phyloP scores from a whole-genome alignment of 2,113 vertebrate genomes.

The Plotosus lineatus region DNA sequence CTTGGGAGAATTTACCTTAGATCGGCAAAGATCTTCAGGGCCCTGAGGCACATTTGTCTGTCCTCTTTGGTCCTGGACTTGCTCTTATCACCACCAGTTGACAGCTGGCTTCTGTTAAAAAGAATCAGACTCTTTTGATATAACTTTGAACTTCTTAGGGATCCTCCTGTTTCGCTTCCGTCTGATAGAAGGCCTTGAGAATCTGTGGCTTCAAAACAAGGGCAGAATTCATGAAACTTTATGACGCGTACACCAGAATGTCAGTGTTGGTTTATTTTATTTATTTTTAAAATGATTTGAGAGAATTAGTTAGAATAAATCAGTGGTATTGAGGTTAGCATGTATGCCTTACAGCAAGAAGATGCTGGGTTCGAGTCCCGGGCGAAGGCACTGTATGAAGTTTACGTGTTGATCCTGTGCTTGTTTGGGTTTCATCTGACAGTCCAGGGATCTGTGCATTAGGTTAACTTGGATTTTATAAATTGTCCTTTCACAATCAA shows the following conservation, averaged over 20 bases:
- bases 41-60: slow-evolving; percentile 41
- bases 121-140: slow-evolving; percentile 41
- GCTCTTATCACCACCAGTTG: slow-evolving; percentile 22
- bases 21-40: slow-evolving; percentile 64
- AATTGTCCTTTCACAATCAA: no score
- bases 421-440: no score
- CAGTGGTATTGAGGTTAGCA: no score
- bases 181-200: slow-evolving; percentile 14
- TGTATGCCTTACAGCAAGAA: no score
- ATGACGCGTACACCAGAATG: neutral
- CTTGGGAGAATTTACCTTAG: slow-evolving; percentile 54
- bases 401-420: no score
- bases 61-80: slow-evolving; percentile 7
- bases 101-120: slow-evolving; percentile 37
- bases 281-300: no score
- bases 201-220: slow-evolving; percentile 17
- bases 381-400: no score
- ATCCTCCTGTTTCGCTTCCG: slow-evolving; percentile 39
- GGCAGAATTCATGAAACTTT: neutral
- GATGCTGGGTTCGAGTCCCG: no score
- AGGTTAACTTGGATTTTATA: no score
- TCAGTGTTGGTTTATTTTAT: neutral
- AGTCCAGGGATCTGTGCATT: no score
- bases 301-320: no score
- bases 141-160: slow-evolving; percentile 42